Evolutionary conservation across 2,113 vertebrate genomes (phyloP), one percentile per base, ranked within the genome.

Genomic region (Lophura nycthemera): DNA sequence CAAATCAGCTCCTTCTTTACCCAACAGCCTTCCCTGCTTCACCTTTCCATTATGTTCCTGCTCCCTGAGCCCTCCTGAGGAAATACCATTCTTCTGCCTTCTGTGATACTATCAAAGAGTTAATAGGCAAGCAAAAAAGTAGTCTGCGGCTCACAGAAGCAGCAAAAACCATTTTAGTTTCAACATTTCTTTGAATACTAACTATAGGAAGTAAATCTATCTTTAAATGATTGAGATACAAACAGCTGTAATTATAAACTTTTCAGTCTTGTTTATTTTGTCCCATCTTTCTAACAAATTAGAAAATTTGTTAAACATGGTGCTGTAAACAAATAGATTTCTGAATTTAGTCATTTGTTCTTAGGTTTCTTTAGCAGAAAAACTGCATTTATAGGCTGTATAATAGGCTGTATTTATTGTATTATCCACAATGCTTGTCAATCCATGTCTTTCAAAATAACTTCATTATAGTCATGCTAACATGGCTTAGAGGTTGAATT

Each of bases 351-450:
- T 20, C 76, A 13, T 75, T 47, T 40, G 42, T 13, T 45, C 8
- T 64, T 89, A 27, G 24, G 17, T 86, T 89, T 85, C 16, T 81
- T 76, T 81, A 40, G 45, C 65, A 91, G 34, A 75, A 92, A 17
- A 94, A 76, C 19, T 1, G 0, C 6, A 73, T 61, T 47, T 57
- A 34, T 63, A 65, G 52, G 52, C 52, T 54, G 27, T 54, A 54
- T 9, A 30, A 82, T 16, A 72, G 8, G 32, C 8, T 20, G 11
- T 70, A 29, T 5, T 3, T 65, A 8, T 21, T 73, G 17, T 14
- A 66, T 73, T 48, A 45, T 54, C 22, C 0, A 0, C 47, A 67
- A 29, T 6, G n/a, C 22, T 81, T 24, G 19, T 0, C 5, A 67
- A 2, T 38, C 8, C 0, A 3, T 36, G 60, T 27, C 24, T 70